Evolutionary conservation across 2,888 invertebrate genomes (phyloP).

Genomic region (Agrotis exclamationis): DNA sequence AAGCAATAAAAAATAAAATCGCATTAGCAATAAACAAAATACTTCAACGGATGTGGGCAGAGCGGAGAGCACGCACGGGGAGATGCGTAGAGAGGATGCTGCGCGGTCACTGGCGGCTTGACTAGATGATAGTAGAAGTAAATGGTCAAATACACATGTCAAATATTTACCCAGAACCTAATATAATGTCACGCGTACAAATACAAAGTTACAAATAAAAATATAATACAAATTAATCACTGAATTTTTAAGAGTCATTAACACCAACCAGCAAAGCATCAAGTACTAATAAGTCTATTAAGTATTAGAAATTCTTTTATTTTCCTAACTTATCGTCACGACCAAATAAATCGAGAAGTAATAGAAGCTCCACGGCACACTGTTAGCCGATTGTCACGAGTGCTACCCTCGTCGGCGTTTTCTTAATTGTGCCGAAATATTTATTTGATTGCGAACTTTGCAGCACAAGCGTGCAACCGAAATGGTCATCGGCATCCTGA

Average conservation of each 20-base stretch:
- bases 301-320: conserved; percentile 1
- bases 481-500: conserved; percentile 90
- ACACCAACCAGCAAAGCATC: background rate
- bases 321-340: background rate
- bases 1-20: conserved; percentile 91
- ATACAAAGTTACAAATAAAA: background rate
- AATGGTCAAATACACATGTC: background rate
- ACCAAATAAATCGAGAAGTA: conserved; percentile 61
- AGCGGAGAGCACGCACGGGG: conserved; percentile 82
- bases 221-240: background rate
- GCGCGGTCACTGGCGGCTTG: conserved; percentile 23
- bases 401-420: conserved; percentile 90
- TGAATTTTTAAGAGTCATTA: background rate
- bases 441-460: conserved; percentile 90
- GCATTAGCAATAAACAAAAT: conserved; percentile 92
- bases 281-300: background rate
- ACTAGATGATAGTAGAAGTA: conserved; percentile 1
- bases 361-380: conserved; percentile 77
- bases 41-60: conserved; percentile 91
- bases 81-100: conserved; percentile 77
- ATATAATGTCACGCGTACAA: background rate
- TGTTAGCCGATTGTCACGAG: conserved; percentile 87
- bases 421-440: conserved; percentile 92
- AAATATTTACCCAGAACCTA: background rate
- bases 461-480: conserved; percentile 88